Evolutionary conservation across 2,888 invertebrate species (phyloP).

Genomic region (Eupithecia dodoneata): DNA sequence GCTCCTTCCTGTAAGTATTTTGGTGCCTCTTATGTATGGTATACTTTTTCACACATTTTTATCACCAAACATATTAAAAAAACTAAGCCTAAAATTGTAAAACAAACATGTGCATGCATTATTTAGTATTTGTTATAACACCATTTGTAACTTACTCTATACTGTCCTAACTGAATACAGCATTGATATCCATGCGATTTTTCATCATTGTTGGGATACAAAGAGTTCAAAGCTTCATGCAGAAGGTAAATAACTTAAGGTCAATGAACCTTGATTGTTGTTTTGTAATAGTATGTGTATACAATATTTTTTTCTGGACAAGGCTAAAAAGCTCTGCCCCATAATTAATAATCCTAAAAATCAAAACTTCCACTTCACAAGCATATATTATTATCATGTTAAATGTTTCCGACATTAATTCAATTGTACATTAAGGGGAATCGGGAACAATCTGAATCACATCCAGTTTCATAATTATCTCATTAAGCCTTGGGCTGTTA

Average conservation of each 20-base stretch:
- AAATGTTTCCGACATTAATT: slow-evolving; percentile 49
- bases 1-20: slow-evolving; percentile 81
- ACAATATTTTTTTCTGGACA: background rate
- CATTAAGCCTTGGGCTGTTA: slow-evolving; percentile 47
- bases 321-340: background rate
- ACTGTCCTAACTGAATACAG: background rate
- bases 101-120: background rate
- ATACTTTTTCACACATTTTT: background rate
- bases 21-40: background rate
- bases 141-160: background rate
- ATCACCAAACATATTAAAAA: background rate
- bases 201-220: background rate
- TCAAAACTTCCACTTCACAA: background rate
- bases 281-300: background rate
- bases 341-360: background rate
- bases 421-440: slow-evolving; percentile 72
- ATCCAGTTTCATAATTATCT: slow-evolving; percentile 58
- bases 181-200: background rate
- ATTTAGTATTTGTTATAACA: background rate
- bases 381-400: background rate
- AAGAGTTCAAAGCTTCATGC: background rate
- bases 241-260: background rate
- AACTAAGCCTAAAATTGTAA: background rate
- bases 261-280: background rate
- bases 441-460: slow-evolving; percentile 71